Evolutionary conservation across 2,113 vertebrate species (phyloP), one percentile per base, ranked within the genome.

Genomic region (Phrynosoma blainvillii): DNA sequence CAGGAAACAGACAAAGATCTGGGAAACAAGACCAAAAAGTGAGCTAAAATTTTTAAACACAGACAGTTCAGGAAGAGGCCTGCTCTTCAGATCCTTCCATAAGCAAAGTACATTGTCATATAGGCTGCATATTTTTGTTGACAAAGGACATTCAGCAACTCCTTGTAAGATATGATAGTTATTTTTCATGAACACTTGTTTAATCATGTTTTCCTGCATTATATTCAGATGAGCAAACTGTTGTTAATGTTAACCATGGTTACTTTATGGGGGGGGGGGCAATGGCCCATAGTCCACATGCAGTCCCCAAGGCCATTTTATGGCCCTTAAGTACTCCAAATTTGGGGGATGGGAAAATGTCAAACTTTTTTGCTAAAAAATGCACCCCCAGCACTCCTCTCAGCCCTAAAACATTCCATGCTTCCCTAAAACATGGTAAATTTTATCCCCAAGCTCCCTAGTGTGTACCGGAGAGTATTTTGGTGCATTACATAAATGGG

Each of bases 1-100:
- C 87, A 79, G 71, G 92, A 93, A 95, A 93, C 89, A 81, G 77
- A 93, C 71, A 16, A 91, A 90, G 66, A 87, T 80, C 89, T 80
- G 85, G 92, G 90, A 84, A 84, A 89, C 81, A 83, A 73, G n/a
- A 59, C 86, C 88, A 82, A 86, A 7, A 85, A 3, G 81, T 65
- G 70, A 89, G 84, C 82, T 89, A 1, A 92, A 40, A 92, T 83
- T 91, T 88, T 91, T 92, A 88, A 84, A 59, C 73, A 91, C 68
- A 0, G 71, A 76, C 36, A 85, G 81, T n/a, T 66, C 70, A 88
- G 87, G 7, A 88, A 86, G 68, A 84, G 47, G 65, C 56, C 71
- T 82, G 79, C 70, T 54, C 80, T 82, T 88, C 62, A 62, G n/a
- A 21, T 56, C 18, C 12, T 56, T 77, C 52, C 32, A 1, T 20